A percentile compares a stretch with the other conserved stretches of the same genome.
These are phyloP conservation scores for Lepidurus packardi DNA, from an alignment of 1,140 invertebrate genomes.

Conservation along the genomic window DNA sequence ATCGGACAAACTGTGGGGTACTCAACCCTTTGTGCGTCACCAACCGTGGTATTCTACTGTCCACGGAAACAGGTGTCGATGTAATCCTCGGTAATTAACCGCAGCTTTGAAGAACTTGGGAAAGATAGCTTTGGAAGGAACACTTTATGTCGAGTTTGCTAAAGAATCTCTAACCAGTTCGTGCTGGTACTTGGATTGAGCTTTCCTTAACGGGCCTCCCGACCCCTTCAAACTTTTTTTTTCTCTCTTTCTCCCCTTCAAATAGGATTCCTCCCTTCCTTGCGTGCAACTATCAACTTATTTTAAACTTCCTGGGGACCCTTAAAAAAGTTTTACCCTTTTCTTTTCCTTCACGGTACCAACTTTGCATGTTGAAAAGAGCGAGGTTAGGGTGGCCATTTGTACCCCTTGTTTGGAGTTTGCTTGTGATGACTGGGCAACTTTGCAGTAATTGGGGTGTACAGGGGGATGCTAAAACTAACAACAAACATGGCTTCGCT, in stretches of 20 bases:
- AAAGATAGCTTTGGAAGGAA: not conserved
- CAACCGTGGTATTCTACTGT: not conserved
- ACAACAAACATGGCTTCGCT: not conserved
- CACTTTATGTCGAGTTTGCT: no score
- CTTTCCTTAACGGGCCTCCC: no score
- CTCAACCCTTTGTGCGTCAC: not conserved
- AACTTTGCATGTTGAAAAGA: not conserved
- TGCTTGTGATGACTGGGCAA: not conserved
- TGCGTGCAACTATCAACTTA: no score
- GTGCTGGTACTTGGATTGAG: no score
- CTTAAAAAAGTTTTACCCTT: not conserved
- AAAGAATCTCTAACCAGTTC: no score
- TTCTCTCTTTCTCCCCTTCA: no score
- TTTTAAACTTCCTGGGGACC: no score
- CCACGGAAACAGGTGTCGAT: not conserved
- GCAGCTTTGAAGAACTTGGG: not conserved
- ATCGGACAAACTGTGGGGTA: not conserved
- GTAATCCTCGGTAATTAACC: not conserved
- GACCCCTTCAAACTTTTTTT: no score
- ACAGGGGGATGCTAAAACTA: not conserved
- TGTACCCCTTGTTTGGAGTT: not conserved
- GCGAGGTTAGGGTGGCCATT: not conserved
- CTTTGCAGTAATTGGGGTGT: not conserved
- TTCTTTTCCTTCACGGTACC: not conserved
- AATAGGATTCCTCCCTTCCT: no score